Conservation (phyloP, 2,797 vertebrate species). For the Cottoperca gobio region DNA sequence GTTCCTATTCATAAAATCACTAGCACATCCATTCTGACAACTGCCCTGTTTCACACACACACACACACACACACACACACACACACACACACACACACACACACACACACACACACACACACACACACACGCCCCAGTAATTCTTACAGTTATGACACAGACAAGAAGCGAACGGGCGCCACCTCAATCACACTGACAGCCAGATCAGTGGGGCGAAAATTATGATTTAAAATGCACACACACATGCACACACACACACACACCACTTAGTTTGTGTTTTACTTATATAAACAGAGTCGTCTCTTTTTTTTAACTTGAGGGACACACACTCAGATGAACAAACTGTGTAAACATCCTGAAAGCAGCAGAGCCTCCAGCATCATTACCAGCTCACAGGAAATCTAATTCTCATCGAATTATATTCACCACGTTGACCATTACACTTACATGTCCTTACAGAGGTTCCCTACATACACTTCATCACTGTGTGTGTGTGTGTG, state of each 20-base stretch:
- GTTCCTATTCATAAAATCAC: slow-evolving; percentile 40
- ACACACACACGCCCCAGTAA: slow-evolving; percentile 50
- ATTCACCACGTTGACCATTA: slow-evolving; percentile 43
- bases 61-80: neutral
- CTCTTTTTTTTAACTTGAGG: slow-evolving; percentile 15
- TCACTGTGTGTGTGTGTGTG: slow-evolving; percentile 12
- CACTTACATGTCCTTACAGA: slow-evolving; percentile 28
- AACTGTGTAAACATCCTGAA: slow-evolving; percentile 67
- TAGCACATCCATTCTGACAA: slow-evolving; percentile 27
- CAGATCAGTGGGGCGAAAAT: slow-evolving; percentile 64
- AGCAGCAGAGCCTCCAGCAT: slow-evolving; percentile 38
- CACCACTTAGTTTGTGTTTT: slow-evolving; percentile 23
- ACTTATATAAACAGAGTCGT: slow-evolving; percentile 57
- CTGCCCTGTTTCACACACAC: slow-evolving; percentile 9
- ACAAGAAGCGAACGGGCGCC: slow-evolving; percentile 66
- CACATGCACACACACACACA: slow-evolving; percentile 6
- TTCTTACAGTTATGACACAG: slow-evolving; percentile 68
- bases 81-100: neutral
- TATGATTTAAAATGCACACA: slow-evolving; percentile 63
- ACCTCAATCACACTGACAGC: slow-evolving; percentile 77
- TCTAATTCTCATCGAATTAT: slow-evolving; percentile 41
- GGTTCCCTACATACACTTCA: slow-evolving; percentile 19
- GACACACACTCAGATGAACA: slow-evolving; percentile 57
- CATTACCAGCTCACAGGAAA: slow-evolving; percentile 53
- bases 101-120: slow-evolving; percentile 11